Conservation (phyloP, 2,797 vertebrate species). For the Tachyglossus aculeatus region DNA sequence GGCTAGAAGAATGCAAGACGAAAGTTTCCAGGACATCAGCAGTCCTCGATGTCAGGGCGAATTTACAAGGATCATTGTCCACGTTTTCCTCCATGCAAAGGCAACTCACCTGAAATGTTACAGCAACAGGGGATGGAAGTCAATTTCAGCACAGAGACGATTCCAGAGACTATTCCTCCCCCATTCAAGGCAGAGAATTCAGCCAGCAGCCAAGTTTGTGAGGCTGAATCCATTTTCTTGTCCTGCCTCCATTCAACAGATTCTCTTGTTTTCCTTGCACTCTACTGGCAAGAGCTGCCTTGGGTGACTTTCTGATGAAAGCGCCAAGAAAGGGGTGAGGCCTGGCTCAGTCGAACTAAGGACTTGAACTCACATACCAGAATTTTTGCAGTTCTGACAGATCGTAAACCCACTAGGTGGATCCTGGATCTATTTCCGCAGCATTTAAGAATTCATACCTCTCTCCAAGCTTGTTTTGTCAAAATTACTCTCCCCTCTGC, state of each 20-base stretch:
- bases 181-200: not conserved
- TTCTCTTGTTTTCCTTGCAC: no score
- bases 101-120: slow-evolving; percentile 92
- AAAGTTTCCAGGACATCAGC: slow-evolving; percentile 86
- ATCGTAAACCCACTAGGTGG: no score
- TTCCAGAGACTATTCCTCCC: not conserved
- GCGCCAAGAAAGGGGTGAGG: no score
- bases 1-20: slow-evolving; percentile 90
- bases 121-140: not conserved
- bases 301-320: no score
- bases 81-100: slow-evolving; percentile 92
- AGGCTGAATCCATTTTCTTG: not conserved
- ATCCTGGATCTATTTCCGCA: no score
- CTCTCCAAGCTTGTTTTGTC: no score
- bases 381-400: no score
- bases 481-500: no score
- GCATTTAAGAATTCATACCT: no score
- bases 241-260: not conserved
- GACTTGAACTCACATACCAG: no score
- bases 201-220: not conserved
- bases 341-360: no score
- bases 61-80: slow-evolving; percentile 94
- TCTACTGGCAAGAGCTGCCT: no score
- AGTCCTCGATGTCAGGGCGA: slow-evolving; percentile 88
- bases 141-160: not conserved